A percentile compares a stretch with the other conserved stretches of the same genome.
Conservation (phyloP, 2,888 invertebrate species). For the Dicranocentrus wangi region DNA sequence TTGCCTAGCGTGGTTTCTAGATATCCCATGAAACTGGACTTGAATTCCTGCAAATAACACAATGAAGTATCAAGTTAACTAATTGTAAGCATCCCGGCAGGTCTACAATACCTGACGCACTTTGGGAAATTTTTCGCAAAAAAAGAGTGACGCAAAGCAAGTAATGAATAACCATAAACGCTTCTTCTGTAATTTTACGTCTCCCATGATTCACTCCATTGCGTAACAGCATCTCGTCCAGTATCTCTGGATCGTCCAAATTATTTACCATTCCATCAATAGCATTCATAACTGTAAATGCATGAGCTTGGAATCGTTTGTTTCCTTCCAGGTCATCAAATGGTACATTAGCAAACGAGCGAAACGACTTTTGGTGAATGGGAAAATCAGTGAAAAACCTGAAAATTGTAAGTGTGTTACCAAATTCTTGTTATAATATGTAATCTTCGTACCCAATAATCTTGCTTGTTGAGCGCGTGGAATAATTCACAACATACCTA, state of each 20-base stretch:
- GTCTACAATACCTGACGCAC: too few relatives aligned
- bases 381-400: conserved; percentile 78
- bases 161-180: conserved; percentile 66
- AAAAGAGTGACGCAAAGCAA: too few relatives aligned
- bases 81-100: too few relatives aligned
- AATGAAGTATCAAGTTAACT: background rate
- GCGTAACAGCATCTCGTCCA: conserved; percentile 76
- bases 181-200: conserved; percentile 63
- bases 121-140: too few relatives aligned
- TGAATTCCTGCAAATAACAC: conserved; percentile 45
- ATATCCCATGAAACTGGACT: conserved; percentile 42
- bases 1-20: conserved; percentile 25
- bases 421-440: background rate
- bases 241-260: conserved; percentile 76
- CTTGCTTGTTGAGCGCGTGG: background rate
- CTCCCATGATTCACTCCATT: conserved; percentile 76
- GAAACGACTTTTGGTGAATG: conserved; percentile 76
- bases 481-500: conserved; percentile 73
- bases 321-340: conserved; percentile 75
- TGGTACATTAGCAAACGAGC: conserved; percentile 76
- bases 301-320: conserved; percentile 78
- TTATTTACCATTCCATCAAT: conserved; percentile 77
- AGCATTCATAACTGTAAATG: conserved; percentile 76
- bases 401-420: conserved; percentile 45
- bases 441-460: too few relatives aligned